A percentile compares a stretch with the other conserved stretches of the same genome.
Evolutionary conservation across 2,113 vertebrate species (phyloP).

Genomic region (Malurus cyaneus): DNA sequence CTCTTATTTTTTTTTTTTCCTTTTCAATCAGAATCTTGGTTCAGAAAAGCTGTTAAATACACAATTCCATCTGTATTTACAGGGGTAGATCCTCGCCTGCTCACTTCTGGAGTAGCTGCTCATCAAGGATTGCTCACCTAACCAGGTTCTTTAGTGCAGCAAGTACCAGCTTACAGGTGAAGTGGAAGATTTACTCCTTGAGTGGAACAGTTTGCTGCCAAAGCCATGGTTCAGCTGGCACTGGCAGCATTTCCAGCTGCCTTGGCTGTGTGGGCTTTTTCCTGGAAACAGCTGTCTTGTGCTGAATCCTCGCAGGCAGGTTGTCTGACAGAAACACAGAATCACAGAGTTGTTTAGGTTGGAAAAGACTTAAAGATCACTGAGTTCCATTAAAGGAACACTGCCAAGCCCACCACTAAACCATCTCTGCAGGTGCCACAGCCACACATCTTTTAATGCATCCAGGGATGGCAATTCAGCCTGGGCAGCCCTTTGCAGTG

Average conservation of each 20-base stretch:
- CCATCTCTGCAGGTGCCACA: not conserved
- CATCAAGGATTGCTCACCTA: not conserved
- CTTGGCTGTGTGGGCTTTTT: not conserved
- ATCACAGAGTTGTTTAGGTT: not conserved
- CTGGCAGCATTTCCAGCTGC: not conserved
- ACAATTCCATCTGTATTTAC: not conserved
- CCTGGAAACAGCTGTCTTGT: not conserved
- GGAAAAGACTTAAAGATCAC: not conserved
- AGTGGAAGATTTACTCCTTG: not conserved
- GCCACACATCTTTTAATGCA: not conserved
- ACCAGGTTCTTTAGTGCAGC: not conserved
- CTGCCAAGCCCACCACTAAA: not conserved
- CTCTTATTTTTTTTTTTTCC: not conserved
- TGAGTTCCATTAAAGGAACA: not conserved
- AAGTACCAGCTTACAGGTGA: not conserved
- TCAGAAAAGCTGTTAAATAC: not conserved
- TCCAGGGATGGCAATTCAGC: not conserved
- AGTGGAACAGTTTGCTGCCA: not conserved
- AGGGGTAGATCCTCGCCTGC: not conserved
- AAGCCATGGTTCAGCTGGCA: not conserved
- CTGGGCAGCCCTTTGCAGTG: not conserved
- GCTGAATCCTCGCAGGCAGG: not conserved
- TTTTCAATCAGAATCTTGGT: not conserved
- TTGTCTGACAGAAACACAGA: not conserved
- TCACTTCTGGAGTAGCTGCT: not conserved